These are phyloP conservation scores for Erpobdella octoculata DNA, from an alignment of 2,888 invertebrate species.

Conservation along the genomic window DNA sequence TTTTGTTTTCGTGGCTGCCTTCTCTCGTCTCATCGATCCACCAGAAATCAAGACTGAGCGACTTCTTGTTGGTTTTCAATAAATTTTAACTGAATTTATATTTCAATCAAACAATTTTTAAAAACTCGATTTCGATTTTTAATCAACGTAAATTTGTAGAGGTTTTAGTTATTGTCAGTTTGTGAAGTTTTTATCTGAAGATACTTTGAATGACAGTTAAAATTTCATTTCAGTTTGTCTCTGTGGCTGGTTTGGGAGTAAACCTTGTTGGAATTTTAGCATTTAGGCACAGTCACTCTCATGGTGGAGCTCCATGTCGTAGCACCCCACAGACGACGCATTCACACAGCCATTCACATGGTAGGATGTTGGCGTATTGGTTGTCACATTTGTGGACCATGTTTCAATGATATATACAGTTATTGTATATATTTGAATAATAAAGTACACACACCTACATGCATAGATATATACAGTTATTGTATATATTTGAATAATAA, in stretches of 20 bases:
- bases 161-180: not conserved
- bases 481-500: no score
- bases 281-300: slow-evolving; percentile 51
- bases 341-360: not conserved
- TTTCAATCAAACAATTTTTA: not conserved
- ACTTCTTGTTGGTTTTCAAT: slow-evolving; percentile 52
- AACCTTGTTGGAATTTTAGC: slow-evolving; percentile 58
- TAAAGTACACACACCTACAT: no score
- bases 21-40: slow-evolving; percentile 56
- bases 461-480: no score
- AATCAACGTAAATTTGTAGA: not conserved
- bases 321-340: no score
- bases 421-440: no score
- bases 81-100: not conserved
- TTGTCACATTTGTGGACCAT: slow-evolving; percentile 36
- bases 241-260: slow-evolving; percentile 56
- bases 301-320: slow-evolving; percentile 41
- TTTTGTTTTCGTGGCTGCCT: slow-evolving; percentile 57
- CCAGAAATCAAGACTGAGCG: slow-evolving; percentile 57
- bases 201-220: not conserved
- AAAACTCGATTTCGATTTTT: not conserved
- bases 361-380: slow-evolving; percentile 42
- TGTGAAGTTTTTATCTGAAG: not conserved
- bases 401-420: no score
- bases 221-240: slow-evolving; percentile 54